Evolutionary conservation across 1,140 invertebrate species (phyloP).

Genomic region (Antheraea pernyi): DNA sequence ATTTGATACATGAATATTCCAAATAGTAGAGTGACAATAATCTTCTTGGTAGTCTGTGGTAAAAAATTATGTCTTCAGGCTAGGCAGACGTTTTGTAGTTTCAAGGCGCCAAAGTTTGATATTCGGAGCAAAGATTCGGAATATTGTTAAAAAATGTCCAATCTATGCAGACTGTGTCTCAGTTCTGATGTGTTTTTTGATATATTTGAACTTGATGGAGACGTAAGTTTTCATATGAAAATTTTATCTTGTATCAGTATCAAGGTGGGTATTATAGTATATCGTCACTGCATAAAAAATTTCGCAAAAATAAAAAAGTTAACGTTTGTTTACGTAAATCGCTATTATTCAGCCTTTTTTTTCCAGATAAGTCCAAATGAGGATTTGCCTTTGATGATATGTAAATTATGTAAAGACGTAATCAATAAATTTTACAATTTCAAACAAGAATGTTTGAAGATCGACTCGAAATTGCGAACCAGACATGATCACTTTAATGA

Average conservation of each 20-base stretch:
- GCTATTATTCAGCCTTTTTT: not conserved
- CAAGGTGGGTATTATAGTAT: constrained; percentile 9
- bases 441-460: constrained; percentile 45
- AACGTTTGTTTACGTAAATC: too few species aligned
- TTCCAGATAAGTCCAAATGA: constrained; percentile 35
- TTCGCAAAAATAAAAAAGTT: too few species aligned
- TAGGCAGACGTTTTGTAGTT: too few species aligned
- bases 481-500: not conserved
- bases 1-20: too few species aligned
- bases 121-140: too few species aligned
- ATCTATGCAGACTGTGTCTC: constrained; percentile 24
- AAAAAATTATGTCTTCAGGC: too few species aligned
- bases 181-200: constrained; percentile 16
- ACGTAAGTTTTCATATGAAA: constrained; percentile 14
- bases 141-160: not conserved
- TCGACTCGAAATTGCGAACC: constrained; percentile 32
- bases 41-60: too few species aligned
- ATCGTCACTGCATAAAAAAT: too few species aligned
- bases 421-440: constrained; percentile 50
- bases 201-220: constrained; percentile 17
- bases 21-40: too few species aligned
- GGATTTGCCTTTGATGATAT: constrained; percentile 49
- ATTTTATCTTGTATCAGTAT: constrained; percentile 12
- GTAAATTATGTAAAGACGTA: constrained; percentile 41
- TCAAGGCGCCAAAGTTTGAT: too few species aligned